phyloP scores from a whole-genome alignment of 2,888 invertebrate species.

The Xestia rhomboidea region DNA sequence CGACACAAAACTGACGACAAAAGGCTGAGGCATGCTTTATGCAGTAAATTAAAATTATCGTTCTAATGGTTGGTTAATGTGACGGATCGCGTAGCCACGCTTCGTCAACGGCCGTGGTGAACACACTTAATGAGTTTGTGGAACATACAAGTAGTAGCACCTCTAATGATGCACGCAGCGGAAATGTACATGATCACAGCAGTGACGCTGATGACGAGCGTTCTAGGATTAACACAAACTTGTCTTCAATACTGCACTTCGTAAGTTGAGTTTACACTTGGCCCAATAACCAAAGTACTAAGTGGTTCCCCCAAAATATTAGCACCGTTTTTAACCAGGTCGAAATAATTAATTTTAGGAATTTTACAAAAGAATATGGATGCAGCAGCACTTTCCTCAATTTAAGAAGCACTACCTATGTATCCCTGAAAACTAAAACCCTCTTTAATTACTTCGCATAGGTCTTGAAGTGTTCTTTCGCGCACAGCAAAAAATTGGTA shows the following conservation, averaged over 20 bases:
- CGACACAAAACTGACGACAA: constrained; percentile 39
- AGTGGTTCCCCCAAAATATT: neutral
- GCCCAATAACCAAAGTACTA: neutral
- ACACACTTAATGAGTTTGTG: constrained; percentile 65
- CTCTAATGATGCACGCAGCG: constrained; percentile 47
- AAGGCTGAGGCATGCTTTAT: constrained; percentile 50
- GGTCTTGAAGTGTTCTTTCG: neutral
- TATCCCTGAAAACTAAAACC: neutral
- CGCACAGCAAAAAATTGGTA: neutral
- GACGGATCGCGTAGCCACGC: constrained; percentile 66
- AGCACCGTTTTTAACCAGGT: neutral
- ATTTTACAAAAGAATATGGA: neutral
- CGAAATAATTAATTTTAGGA: neutral
- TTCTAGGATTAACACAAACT: constrained; percentile 33
- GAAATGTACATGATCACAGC: constrained; percentile 53
- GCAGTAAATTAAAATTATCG: constrained; percentile 67
- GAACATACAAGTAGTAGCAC: constrained; percentile 42
- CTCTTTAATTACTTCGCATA: neutral
- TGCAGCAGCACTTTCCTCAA: neutral
- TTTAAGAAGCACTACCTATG: neutral
- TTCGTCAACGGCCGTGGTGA: constrained; percentile 59
- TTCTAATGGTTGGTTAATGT: constrained; percentile 65
- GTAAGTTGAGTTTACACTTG: constrained; percentile 49
- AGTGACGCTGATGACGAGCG: constrained; percentile 33
- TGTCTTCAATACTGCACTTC: constrained; percentile 55